Evolutionary conservation across 2,888 invertebrate species (phyloP).

Genomic region (Platycheirus albimanus): DNA sequence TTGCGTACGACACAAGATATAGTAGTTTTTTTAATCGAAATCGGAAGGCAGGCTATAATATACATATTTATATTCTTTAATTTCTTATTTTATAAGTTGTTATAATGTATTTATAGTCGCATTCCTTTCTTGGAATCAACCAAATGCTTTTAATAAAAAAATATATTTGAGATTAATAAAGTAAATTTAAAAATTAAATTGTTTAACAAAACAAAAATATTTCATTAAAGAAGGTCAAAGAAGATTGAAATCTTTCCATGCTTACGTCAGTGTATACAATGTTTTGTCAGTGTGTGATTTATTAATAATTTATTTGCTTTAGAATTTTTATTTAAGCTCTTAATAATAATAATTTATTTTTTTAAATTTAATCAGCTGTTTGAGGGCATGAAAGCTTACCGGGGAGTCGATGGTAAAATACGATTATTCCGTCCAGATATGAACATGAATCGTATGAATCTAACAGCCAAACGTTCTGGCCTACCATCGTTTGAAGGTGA

Average conservation of each 20-base stretch:
- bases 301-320: conserved; percentile 31
- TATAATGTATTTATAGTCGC: too few species aligned
- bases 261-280: conserved; percentile 3
- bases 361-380: conserved; percentile 87
- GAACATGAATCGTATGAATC: conserved; percentile 97
- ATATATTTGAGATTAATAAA: too few species aligned
- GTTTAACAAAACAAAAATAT: too few species aligned
- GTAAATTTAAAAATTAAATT: too few species aligned
- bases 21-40: background rate
- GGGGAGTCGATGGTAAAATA: conserved; percentile 95
- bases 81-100: too few species aligned
- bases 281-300: background rate
- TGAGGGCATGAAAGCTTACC: conserved; percentile 99
- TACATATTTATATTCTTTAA: too few species aligned
- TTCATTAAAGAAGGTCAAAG: too few species aligned
- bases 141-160: too few species aligned
- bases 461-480: conserved; percentile 91
- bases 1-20: background rate
- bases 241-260: conserved; percentile 1
- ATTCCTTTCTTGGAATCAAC: too few species aligned
- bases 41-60: too few species aligned
- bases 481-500: conserved; percentile 94
- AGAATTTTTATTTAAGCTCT: too few species aligned
- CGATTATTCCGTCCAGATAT: conserved; percentile 97
- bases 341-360: background rate